phyloP scores from a whole-genome alignment of 2,888 invertebrate species.

The Rhodophaea formosa region DNA sequence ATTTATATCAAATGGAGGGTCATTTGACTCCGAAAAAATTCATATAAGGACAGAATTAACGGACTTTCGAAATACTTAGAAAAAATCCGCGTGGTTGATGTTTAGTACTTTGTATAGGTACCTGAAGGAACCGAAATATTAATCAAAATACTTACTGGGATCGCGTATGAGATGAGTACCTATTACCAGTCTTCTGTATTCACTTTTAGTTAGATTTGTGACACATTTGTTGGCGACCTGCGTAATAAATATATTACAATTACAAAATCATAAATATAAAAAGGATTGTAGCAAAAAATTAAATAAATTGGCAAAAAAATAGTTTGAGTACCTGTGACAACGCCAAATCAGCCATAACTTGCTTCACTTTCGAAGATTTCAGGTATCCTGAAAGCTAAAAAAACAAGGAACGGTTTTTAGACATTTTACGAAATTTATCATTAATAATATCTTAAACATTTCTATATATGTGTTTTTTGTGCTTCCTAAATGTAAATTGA shows the following conservation, averaged over 20 bases:
- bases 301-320: too few relatives aligned
- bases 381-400: slow-evolving; percentile 86
- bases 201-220: slow-evolving; percentile 92
- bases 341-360: slow-evolving; percentile 96
- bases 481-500: too few relatives aligned
- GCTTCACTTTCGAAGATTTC: slow-evolving; percentile 92
- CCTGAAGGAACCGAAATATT: too few relatives aligned
- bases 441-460: too few relatives aligned
- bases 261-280: slow-evolving; percentile 28
- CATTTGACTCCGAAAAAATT: too few relatives aligned
- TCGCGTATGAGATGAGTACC: slow-evolving; percentile 96
- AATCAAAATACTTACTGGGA: slow-evolving; percentile 83
- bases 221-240: slow-evolving; percentile 90
- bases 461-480: too few relatives aligned
- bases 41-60: too few relatives aligned
- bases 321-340: slow-evolving; percentile 91
- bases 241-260: slow-evolving; percentile 28
- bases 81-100: too few relatives aligned
- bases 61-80: too few relatives aligned
- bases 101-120: too few relatives aligned
- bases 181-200: slow-evolving; percentile 93
- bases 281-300: slow-evolving; percentile 10
- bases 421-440: neutral
- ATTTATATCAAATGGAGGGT: too few relatives aligned
- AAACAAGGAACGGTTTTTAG: slow-evolving; percentile 21